A percentile compares a stretch with the other conserved stretches of the same genome.
These are phyloP conservation scores for Amblyopsis rosae DNA, from an alignment of 2,113 vertebrate genomes.

Conservation along the genomic window DNA sequence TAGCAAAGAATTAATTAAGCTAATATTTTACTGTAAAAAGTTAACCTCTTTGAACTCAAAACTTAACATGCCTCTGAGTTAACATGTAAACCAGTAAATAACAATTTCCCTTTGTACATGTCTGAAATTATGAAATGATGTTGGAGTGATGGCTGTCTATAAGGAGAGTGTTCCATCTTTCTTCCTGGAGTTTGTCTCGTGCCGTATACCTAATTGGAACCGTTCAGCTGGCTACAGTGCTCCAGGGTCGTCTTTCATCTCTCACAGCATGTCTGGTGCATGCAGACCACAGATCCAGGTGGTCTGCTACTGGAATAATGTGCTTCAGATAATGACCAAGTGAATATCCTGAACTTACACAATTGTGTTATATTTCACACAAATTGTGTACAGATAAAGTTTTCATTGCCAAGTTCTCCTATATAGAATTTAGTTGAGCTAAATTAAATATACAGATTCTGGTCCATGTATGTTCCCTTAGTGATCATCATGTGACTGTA, in stretches of 20 bases:
- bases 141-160: neutral
- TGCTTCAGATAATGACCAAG: neutral
- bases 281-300: neutral
- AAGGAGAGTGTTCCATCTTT: neutral
- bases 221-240: neutral
- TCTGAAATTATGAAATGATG: too few relatives aligned
- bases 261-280: neutral
- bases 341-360: neutral
- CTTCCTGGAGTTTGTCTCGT: neutral
- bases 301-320: neutral
- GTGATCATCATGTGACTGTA: conserved; percentile 14
- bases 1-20: too few relatives aligned
- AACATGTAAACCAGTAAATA: too few relatives aligned
- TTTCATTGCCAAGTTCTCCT: too few relatives aligned
- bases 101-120: too few relatives aligned
- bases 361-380: neutral
- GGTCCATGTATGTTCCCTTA: conserved; percentile 15
- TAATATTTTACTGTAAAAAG: too few relatives aligned
- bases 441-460: conserved; percentile 11
- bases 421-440: conserved; percentile 1
- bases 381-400: too few relatives aligned
- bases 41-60: too few relatives aligned
- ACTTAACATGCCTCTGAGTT: too few relatives aligned
- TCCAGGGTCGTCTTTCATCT: conserved; percentile 8
- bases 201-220: conserved; percentile 7